Evolutionary conservation across 2,113 vertebrate genomes (phyloP), one percentile per base, ranked within the genome.

Genomic region (Otus sunia): DNA sequence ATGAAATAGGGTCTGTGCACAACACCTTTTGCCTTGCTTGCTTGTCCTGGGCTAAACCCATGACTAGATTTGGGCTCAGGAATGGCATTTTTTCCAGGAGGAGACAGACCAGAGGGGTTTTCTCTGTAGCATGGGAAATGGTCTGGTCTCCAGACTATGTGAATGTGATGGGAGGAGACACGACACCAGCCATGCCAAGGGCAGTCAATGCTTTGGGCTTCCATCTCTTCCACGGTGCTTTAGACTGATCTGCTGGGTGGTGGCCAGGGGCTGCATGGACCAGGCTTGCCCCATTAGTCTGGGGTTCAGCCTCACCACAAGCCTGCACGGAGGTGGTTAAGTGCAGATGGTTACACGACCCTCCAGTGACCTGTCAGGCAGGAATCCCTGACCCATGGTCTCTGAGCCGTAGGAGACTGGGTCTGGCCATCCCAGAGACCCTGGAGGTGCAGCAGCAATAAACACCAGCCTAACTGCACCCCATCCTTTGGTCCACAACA

Each of bases 211-310:
- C 23, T 60, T 74, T 53, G 43, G 8, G 2, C 17, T 73, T 60
- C 80, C 67, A 58, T 36, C 36, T 63, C 36, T 73, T 37, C n/a
- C 59, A 9, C 5, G 0, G 55, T 39, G 50, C 49, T 89, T 73
- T 29, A 52, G 41, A 36, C 18, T 19, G 16, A 11, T 5, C 34
- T 78, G 19, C 43, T 25, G 23, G 56, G 27, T 29, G 64, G 4
- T 52, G 52, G 4, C 59, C 0, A 3, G 53, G 39, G 18, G 25
- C 63, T 83, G 52, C 82, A 37, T 0, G 0, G 60, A 15, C 16
- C 49, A 10, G 26, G 19, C 41, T 91, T 41, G 34, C 26, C 10
- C 17, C 58, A 5, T 2, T 47, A 64, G 12, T 43, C n/a, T 63
- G 60, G 21, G 26, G 15, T 34, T 60, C 83, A 88, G 3, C 53